These are phyloP conservation scores for Alcedo atthis DNA, from an alignment of 2,797 vertebrate species.

Conservation along the genomic window DNA sequence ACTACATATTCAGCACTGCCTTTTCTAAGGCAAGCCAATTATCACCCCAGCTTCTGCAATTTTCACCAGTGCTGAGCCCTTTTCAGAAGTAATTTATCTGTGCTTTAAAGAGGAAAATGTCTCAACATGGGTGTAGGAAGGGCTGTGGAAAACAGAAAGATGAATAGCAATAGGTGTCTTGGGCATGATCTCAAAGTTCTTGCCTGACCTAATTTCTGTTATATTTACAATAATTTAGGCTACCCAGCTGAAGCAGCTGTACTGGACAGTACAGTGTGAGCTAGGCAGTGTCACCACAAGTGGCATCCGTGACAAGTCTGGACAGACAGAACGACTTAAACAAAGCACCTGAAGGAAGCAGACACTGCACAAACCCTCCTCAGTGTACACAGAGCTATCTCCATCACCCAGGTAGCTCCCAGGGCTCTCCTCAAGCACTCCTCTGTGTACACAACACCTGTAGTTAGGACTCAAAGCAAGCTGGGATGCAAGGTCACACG, in stretches of 20 bases:
- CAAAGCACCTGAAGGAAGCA: not conserved
- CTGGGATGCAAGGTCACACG: not conserved
- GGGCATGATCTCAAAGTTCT: not conserved
- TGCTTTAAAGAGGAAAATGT: not conserved
- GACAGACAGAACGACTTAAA: not conserved
- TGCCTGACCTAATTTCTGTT: not conserved
- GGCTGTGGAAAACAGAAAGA: too few species aligned
- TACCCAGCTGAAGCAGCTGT: accelerated
- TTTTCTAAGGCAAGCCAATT: not conserved
- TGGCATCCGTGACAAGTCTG: not conserved
- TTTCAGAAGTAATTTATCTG: not conserved
- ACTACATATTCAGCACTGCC: not conserved
- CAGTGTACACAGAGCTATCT: accelerated
- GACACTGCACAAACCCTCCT: not conserved
- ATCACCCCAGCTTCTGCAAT: not conserved
- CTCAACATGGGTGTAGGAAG: not conserved
- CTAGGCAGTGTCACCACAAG: accelerated
- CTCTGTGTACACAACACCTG: not conserved
- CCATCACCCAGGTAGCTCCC: not conserved
- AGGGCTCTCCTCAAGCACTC: not conserved
- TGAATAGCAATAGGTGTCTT: not conserved
- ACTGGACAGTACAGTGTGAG: not conserved
- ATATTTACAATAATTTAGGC: not conserved
- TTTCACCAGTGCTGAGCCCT: not conserved
- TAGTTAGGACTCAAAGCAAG: not conserved